phyloP scores from a whole-genome alignment of 2,888 invertebrate species.

The Tridacna gigas region DNA sequence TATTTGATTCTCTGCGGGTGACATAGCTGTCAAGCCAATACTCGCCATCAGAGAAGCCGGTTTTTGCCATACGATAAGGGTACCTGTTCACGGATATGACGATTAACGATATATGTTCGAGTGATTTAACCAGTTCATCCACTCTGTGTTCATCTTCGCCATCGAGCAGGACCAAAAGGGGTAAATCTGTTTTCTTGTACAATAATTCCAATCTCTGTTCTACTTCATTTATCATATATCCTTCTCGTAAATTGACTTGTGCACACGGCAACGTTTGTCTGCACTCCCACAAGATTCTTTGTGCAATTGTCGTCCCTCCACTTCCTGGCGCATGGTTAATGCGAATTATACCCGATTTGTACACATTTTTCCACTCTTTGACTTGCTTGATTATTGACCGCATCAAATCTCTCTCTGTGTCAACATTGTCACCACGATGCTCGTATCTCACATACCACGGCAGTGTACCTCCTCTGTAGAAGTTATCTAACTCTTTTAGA shows the following conservation, averaged over 20 bases:
- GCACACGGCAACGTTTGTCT: constrained; percentile 53
- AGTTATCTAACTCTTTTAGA: constrained; percentile 55
- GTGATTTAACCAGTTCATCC: neutral
- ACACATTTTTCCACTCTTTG: constrained; percentile 24
- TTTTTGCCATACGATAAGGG: constrained; percentile 33
- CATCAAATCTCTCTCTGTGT: constrained; percentile 57
- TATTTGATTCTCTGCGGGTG: constrained; percentile 52
- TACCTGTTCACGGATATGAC: constrained; percentile 65
- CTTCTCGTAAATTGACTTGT: constrained; percentile 52
- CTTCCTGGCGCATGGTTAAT: constrained; percentile 66
- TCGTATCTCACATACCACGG: constrained; percentile 63
- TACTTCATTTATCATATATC: constrained; percentile 45
- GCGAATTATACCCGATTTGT: constrained; percentile 49
- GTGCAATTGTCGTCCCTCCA: constrained; percentile 70
- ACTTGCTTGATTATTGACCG: constrained; percentile 41
- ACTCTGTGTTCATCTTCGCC: constrained; percentile 66
- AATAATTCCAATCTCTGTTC: constrained; percentile 52
- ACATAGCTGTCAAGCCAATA: constrained; percentile 39
- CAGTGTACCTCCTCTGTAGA: constrained; percentile 65
- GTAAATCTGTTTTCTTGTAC: constrained; percentile 54
- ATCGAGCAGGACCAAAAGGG: constrained; percentile 63
- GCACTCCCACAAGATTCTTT: constrained; percentile 63
- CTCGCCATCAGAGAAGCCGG: neutral
- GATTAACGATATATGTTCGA: constrained; percentile 25
- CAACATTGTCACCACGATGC: constrained; percentile 43